A percentile compares a stretch with the other conserved stretches of the same genome.
Evolutionary conservation across 2,888 invertebrate genomes (phyloP).

Genomic region (Spialia ferax): DNA sequence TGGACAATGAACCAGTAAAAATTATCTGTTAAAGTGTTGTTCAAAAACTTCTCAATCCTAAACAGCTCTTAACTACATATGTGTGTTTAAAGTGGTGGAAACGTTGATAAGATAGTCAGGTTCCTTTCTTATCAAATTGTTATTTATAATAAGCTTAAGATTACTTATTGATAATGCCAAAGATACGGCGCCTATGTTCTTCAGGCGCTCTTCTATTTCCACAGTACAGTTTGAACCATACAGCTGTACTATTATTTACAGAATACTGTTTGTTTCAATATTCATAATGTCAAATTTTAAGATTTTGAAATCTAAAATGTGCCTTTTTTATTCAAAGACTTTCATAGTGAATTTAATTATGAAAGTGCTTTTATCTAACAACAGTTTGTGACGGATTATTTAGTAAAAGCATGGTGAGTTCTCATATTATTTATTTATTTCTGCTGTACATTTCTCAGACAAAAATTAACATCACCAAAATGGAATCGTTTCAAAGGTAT

Average conservation of each 20-base stretch:
- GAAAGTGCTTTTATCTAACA: slow-evolving; percentile 61
- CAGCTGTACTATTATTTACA: slow-evolving; percentile 63
- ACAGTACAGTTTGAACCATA: slow-evolving; percentile 65
- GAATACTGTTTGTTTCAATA: slow-evolving; percentile 44
- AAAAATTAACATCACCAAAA: slow-evolving; percentile 99
- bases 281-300: slow-evolving; percentile 70
- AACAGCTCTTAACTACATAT: slow-evolving; percentile 44
- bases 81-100: slow-evolving; percentile 63
- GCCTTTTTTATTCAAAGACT: slow-evolving; percentile 67
- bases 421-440: slow-evolving; percentile 46
- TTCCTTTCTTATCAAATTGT: slow-evolving; percentile 74
- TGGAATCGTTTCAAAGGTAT: slow-evolving; percentile 99
- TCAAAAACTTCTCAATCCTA: slow-evolving; percentile 20
- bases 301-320: slow-evolving; percentile 70
- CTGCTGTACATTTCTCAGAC: slow-evolving; percentile 88
- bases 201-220: slow-evolving; percentile 60
- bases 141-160: slow-evolving; percentile 82
- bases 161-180: slow-evolving; percentile 74
- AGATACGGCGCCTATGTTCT: slow-evolving; percentile 71
- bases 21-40: slow-evolving; percentile 3
- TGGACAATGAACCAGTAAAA: neutral
- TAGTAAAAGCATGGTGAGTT: slow-evolving; percentile 70
- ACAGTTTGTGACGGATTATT: slow-evolving; percentile 70
- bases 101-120: slow-evolving; percentile 75
- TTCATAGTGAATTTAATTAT: slow-evolving; percentile 67